Base-by-base conservation (phyloP, 2,888 invertebrate genomes). In the Orthonevra nobilis region DNA sequence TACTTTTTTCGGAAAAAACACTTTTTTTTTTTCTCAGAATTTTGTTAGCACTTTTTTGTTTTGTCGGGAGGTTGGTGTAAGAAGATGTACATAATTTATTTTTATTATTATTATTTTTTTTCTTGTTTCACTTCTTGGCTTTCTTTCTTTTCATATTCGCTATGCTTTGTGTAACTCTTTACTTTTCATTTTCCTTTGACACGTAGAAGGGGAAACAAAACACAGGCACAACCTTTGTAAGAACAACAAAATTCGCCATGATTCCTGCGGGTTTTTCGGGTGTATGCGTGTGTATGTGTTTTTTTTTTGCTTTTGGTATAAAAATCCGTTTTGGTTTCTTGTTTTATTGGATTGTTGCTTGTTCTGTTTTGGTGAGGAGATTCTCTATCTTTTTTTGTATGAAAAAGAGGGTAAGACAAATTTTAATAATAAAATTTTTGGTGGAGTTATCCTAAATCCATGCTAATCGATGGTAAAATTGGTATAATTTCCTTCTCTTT, bases 131-230 rank as follows among this genome's bases (percentile, higher is more conserved):
- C 40, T 64, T 72, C 12, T 61, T 63, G 30, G 54, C 38, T 23
- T 72, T 72, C 42, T 64, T 72, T 23, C 48, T 63, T 63, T 74
- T 74, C 56, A 63, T 73, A 52, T 26, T n/a, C n/a, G n/a, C n/a
- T n/a, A n/a, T n/a, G n/a, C n/a, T 64, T 48, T 61, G 50, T 52
- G 54, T 50, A 26, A 14, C 20, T 40, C 60, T 52, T 60, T 19
- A 10, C n/a, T 40, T 12, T 7, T 50, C 60, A 40, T 26, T 34
- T 52, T 26, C 52, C 17, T 7, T 10, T 36, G n/a, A n/a, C n/a
- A n/a, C n/a, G n/a, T n/a, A n/a, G n/a, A n/a, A n/a, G n/a, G n/a
- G n/a, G n/a, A 6, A 40, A 23, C 14, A 52, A 36, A 14, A 34
- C 5, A n/a, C n/a, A n/a, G n/a, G n/a, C 44, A 20, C 40, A 26